Evolutionary conservation across 2,888 invertebrate genomes (phyloP).

Genomic region (Ornithoptera alexandrae): DNA sequence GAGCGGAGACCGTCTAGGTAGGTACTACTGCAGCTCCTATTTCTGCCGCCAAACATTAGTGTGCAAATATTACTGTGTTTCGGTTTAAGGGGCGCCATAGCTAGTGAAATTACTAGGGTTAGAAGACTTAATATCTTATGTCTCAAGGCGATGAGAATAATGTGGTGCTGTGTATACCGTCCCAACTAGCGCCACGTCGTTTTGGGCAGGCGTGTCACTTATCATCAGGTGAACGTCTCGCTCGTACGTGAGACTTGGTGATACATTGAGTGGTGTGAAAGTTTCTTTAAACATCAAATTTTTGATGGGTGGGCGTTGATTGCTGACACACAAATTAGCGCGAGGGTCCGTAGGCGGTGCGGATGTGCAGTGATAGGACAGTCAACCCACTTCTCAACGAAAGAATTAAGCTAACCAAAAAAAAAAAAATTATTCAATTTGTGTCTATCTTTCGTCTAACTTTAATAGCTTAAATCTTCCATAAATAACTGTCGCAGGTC

Average conservation of each 20-base stretch:
- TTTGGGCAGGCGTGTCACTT: too few relatives aligned
- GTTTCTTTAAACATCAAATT: slow-evolving; percentile 6
- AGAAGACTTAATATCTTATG: too few relatives aligned
- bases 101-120: too few relatives aligned
- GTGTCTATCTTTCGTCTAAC: neutral
- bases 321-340: slow-evolving; percentile 56
- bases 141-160: too few relatives aligned
- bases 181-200: too few relatives aligned
- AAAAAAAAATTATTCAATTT: slow-evolving; percentile 1
- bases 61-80: too few relatives aligned
- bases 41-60: too few relatives aligned
- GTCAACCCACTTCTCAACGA: slow-evolving; percentile 57
- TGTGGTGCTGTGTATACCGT: too few relatives aligned
- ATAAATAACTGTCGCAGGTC: slow-evolving; percentile 1
- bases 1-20: too few relatives aligned
- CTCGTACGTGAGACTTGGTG: neutral
- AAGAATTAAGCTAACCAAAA: slow-evolving; percentile 12
- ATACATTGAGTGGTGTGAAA: neutral
- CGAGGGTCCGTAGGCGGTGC: slow-evolving; percentile 63
- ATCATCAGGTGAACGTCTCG: neutral
- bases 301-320: slow-evolving; percentile 9
- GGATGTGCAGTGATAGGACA: slow-evolving; percentile 60
- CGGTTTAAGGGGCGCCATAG: too few relatives aligned
- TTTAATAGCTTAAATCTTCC: slow-evolving; percentile 5
- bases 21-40: too few relatives aligned